phyloP scores from a whole-genome alignment of 2,797 vertebrate species.

The Morus bassanus region DNA sequence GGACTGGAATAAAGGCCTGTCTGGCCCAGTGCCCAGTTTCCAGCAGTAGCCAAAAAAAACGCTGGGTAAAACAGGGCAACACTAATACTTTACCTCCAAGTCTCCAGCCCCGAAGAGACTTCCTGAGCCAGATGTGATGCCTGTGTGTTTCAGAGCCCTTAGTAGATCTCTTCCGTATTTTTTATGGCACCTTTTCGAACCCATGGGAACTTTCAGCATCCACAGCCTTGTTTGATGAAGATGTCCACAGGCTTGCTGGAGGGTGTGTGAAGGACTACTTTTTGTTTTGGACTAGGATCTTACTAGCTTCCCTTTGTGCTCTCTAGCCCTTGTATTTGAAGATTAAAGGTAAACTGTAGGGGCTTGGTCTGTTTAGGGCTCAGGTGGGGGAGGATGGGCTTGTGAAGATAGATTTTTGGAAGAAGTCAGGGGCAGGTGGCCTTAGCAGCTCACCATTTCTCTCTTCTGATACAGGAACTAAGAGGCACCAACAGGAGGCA shows the following conservation, averaged over 20 bases:
- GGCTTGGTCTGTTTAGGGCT: background rate
- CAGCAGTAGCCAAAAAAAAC: background rate
- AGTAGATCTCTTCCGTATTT: background rate
- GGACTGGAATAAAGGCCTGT: background rate
- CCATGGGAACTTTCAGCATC: background rate
- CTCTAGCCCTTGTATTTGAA: background rate
- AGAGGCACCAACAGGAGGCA: background rate
- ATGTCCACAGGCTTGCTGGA: background rate
- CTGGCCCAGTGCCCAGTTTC: background rate
- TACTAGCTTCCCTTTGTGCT: background rate
- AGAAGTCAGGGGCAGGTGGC: background rate
- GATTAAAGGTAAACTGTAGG: background rate
- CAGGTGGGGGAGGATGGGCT: background rate
- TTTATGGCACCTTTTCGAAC: background rate
- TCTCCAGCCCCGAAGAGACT: background rate
- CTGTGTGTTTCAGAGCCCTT: background rate
- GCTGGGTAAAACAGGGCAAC: background rate
- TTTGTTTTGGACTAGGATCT: background rate
- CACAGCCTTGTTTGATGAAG: fast-evolving
- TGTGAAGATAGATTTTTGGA: background rate
- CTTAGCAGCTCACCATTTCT: background rate
- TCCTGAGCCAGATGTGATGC: background rate
- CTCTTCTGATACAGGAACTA: background rate
- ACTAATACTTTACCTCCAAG: background rate
- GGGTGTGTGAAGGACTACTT: background rate